phyloP scores from a whole-genome alignment of 2,888 invertebrate species.

The Dasypolia templi region DNA sequence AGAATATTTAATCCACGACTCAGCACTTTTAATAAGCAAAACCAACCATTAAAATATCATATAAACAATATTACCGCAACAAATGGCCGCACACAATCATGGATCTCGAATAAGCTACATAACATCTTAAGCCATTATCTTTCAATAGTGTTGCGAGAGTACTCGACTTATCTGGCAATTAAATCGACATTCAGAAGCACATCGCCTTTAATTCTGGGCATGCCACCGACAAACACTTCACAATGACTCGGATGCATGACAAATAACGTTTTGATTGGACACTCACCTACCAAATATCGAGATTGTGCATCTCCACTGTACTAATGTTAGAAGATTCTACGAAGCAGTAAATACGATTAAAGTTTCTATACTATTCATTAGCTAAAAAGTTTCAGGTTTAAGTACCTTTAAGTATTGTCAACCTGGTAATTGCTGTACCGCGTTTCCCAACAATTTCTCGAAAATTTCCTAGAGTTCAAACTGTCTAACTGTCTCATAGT shows the following conservation, averaged over 20 bases:
- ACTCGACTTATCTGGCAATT: constrained; percentile 89
- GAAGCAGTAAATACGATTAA: background rate
- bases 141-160: constrained; percentile 86
- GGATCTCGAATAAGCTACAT: constrained; percentile 84
- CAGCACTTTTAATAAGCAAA: constrained; percentile 30
- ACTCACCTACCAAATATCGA: constrained; percentile 76
- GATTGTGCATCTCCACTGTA: constrained; percentile 69
- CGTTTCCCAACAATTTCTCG: background rate
- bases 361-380: background rate
- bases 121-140: constrained; percentile 89
- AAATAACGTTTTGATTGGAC: constrained; percentile 90
- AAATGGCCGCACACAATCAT: constrained; percentile 70
- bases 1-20: background rate
- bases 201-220: constrained; percentile 86
- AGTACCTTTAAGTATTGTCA: background rate
- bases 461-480: background rate
- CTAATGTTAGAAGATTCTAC: constrained; percentile 30
- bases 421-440: background rate
- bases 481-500: background rate
- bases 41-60: constrained; percentile 56
- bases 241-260: constrained; percentile 89
- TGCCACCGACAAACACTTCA: constrained; percentile 86
- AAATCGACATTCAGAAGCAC: constrained; percentile 90
- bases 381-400: background rate
- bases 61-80: constrained; percentile 66